Base-by-base conservation (phyloP, 1,140 invertebrate genomes). In the Drosophila ambigua region DNA sequence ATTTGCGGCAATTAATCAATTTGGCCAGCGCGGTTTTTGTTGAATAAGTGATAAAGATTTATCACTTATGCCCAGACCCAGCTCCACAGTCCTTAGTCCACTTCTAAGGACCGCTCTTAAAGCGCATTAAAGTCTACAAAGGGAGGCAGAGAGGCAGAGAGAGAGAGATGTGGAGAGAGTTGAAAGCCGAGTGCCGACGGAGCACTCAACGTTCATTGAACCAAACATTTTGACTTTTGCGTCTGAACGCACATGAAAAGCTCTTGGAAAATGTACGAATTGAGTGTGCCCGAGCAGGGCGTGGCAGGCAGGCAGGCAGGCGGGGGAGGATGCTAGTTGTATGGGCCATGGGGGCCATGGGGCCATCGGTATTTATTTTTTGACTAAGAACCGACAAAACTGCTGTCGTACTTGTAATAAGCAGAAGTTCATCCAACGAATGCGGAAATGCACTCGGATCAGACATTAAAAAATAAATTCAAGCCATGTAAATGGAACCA, bases 1-100 rank as follows among this genome's bases (percentile, higher is more conserved):
- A 87, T 87, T 87, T 87, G 71, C 64, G 61, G 83, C 84, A 87
- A 87, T 87, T 88, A 87, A 87, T 87, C 83, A 87, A 87, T 79
- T 85, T 87, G 64, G 72, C 51, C 46, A 50, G 50, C 65, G 66
- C 83, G 65, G 71, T 72, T 82, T 79, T 62, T 57, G 43, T 20
- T 60, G 59, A 87, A 85, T 72, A 87, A 87, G 83, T 88, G 83
- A 88, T 87, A 79, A 76, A 83, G 79, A 87, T 87, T 87, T 87
- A 87, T 87, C 82, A 88, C 79, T 79, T 53, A 69, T 11, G 43
- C 57, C 65, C 46, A 2, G 20, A 20, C 3, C 35, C 51, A 16
- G 39, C 23, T 24, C 15, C 44, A n/a, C 8, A 13, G 28, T 9
- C 24, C 46, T 43, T 23, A 39, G 35, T 35, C 9, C 9, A 39